Evolutionary conservation across 1,140 invertebrate species (phyloP), one percentile per base, ranked within the genome.

Genomic region (Lutraria rhynchaena): DNA sequence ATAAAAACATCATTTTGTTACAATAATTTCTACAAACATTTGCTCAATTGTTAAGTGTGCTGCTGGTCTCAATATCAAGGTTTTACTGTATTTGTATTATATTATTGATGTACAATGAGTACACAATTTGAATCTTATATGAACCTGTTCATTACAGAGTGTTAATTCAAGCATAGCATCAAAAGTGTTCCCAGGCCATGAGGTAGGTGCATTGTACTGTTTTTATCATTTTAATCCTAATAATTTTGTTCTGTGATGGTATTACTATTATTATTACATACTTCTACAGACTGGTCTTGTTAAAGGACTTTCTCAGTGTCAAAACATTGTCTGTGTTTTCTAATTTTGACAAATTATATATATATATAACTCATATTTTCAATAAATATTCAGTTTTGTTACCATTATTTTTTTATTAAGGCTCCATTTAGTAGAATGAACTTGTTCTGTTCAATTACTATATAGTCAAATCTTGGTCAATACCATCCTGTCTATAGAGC

Each of bases 171-270:
- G 35, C 27, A 35, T 33, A 33, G 73, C 73, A 31, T 53, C 73
- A 37, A 61, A 51, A n/a, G 73, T 75, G 35, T 75, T 75, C 49
- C 57, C 73, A 57, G 44, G 37, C 13, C 55, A 49, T 49, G 73
- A 75, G 73, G 73, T 73, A 58, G 29, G 37, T 29, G 27, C 17
- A 13, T 17, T 29, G 37, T 35, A 37, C 3, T 35, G n/a, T 17
- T 70, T 5, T 22, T 44, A 46, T 70, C n/a, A 13, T 46, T 27
- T 7, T 70, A 35, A 37, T n/a, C 3, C 1, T 65, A 35, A 15
- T 58, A 13, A 9, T n/a, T 27, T 27, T n/a, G 9, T 58, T n/a
- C 9, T 11, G 11, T 9, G 55, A 58, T 58, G 11, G 22, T 58
- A 13, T 15, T 9, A 22, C 22, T 13, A 19, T 22, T 27, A 27